Evolutionary conservation across 2,797 vertebrate species (phyloP).

Genomic region (Scarus forsteni): DNA sequence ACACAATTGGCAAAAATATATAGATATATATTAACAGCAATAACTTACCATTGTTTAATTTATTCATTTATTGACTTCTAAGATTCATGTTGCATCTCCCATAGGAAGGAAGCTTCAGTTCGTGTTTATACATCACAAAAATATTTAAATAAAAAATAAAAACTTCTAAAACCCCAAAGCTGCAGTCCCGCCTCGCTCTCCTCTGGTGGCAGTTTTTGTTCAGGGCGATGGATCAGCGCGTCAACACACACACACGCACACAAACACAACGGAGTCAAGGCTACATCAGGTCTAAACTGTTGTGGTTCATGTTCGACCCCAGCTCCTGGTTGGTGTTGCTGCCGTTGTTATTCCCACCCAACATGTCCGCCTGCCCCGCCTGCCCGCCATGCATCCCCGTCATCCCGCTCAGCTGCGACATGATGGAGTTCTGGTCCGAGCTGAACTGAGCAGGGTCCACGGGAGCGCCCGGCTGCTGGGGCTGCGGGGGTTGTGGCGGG

Average conservation of each 20-base stretch:
- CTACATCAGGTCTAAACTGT: slow-evolving; percentile 96
- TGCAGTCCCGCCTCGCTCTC: slow-evolving; percentile 40
- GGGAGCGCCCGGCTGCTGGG: slow-evolving; percentile 84
- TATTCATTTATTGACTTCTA: slow-evolving; percentile 87
- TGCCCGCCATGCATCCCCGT: slow-evolving; percentile 90
- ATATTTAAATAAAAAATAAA: slow-evolving; percentile 96
- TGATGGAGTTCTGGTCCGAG: slow-evolving; percentile 95
- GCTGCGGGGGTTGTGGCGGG: slow-evolving; percentile 87
- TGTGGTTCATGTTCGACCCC: slow-evolving; percentile 90
- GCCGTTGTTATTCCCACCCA: slow-evolving; percentile 84
- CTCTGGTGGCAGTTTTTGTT: slow-evolving; percentile 72
- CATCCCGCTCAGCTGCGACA: slow-evolving; percentile 96
- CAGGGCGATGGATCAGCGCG: slow-evolving; percentile 68
- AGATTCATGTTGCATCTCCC: slow-evolving; percentile 88
- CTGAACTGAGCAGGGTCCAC: slow-evolving; percentile 94
- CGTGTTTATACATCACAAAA: slow-evolving; percentile 90
- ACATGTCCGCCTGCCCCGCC: slow-evolving; percentile 88
- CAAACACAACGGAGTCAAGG: slow-evolving; percentile 77
- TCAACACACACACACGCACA: slow-evolving; percentile 45
- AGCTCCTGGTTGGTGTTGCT: slow-evolving; percentile 90
- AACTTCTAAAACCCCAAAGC: slow-evolving; percentile 83
- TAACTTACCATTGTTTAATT: slow-evolving; percentile 91
- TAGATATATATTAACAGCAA: slow-evolving; percentile 89
- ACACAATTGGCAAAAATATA: slow-evolving; percentile 89
- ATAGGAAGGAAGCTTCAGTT: slow-evolving; percentile 88